Evolutionary conservation across 1,140 invertebrate genomes (phyloP).

Genomic region (Batillaria attramentaria): DNA sequence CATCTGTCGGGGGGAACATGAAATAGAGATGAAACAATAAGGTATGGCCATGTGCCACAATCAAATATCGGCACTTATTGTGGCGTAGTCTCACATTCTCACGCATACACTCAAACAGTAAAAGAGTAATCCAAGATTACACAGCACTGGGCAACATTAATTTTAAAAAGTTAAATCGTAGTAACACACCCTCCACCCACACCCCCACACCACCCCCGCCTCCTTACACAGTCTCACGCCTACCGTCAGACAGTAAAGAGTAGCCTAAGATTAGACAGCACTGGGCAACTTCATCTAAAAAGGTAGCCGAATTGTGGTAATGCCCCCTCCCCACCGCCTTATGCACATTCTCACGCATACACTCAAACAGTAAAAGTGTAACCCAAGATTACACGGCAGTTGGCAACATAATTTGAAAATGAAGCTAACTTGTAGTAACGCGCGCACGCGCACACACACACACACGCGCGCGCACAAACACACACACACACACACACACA

Average conservation of each 20-base stretch:
- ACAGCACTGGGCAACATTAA: background rate
- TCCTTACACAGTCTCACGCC: too few species aligned
- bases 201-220: too few species aligned
- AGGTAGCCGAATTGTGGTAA: too few species aligned
- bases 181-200: background rate
- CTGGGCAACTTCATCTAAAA: too few species aligned
- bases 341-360: background rate
- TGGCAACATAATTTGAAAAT: background rate
- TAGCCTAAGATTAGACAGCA: too few species aligned
- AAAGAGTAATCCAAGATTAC: background rate
- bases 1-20: conserved; percentile 44
- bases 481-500: background rate
- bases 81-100: background rate
- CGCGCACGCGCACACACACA: background rate
- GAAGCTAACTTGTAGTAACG: background rate
- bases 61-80: background rate
- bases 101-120: background rate
- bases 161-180: background rate
- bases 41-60: conserved; percentile 5
- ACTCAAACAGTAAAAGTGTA: background rate
- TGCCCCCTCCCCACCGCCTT: too few species aligned
- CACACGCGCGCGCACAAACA: too few species aligned
- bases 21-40: background rate
- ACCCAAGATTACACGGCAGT: background rate
- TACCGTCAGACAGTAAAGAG: too few species aligned